A percentile compares a stretch with the other conserved stretches of the same genome.
Conservation (phyloP, 1,140 invertebrate species). For the Drosophila setifemur region DNA sequence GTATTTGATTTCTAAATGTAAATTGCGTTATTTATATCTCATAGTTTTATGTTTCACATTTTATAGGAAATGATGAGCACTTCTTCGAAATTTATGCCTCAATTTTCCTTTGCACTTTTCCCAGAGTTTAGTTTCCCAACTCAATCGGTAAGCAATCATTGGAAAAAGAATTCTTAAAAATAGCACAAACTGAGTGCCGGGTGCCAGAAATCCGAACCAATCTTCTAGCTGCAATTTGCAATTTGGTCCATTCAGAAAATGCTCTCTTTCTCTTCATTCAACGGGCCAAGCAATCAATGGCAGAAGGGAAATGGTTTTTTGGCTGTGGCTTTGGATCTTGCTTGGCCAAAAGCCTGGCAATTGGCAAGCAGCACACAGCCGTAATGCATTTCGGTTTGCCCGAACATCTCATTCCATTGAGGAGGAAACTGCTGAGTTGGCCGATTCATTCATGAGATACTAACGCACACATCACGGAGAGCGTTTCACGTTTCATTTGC, state of each 20-base stretch:
- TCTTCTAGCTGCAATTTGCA: slow-evolving; percentile 41
- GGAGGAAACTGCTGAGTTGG: slow-evolving; percentile 31
- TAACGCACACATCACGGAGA: slow-evolving; percentile 2
- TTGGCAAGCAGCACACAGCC: slow-evolving; percentile 24
- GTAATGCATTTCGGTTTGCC: slow-evolving; percentile 48
- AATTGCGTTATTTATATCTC: too few relatives aligned
- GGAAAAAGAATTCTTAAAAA: not conserved
- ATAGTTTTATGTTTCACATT: too few relatives aligned
- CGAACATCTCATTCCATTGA: slow-evolving; percentile 24
- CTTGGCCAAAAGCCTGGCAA: slow-evolving; percentile 24
- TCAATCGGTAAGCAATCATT: not conserved
- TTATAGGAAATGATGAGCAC: too few relatives aligned
- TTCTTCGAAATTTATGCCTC: too few relatives aligned
- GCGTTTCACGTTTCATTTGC: slow-evolving; percentile 1
- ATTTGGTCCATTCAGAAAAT: slow-evolving; percentile 47
- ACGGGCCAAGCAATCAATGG: slow-evolving; percentile 47
- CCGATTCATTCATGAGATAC: slow-evolving; percentile 54
- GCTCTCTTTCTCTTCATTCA: slow-evolving; percentile 21
- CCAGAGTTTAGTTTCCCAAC: too few relatives aligned
- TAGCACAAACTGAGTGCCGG: slow-evolving; percentile 13
- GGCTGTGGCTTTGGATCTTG: slow-evolving; percentile 1
- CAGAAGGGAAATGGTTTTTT: slow-evolving; percentile 33
- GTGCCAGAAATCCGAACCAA: slow-evolving; percentile 33
- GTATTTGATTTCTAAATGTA: too few relatives aligned
- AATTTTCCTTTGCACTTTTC: not conserved